Evolutionary conservation across 2,888 invertebrate genomes (phyloP), one percentile per base, ranked within the genome.

Genomic region (Paralinhomoeus sp.): DNA sequence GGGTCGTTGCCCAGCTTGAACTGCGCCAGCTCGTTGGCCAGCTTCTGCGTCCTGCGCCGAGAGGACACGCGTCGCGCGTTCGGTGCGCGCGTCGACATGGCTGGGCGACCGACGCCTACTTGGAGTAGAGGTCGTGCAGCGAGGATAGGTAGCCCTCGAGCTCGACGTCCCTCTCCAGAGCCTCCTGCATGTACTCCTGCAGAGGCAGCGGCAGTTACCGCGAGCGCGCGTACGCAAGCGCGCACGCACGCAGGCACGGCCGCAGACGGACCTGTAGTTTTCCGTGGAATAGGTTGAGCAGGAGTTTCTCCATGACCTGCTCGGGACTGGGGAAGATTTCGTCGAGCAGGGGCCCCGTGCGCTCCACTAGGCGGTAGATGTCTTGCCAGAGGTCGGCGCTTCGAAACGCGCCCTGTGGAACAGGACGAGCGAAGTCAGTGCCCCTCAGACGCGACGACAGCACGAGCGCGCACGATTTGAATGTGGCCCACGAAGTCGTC

Each of bases 221-320:
- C n/a, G n/a, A n/a, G n/a, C n/a, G n/a, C n/a, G n/a, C n/a, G n/a
- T n/a, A n/a, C n/a, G n/a, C n/a, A n/a, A n/a, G n/a, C n/a, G n/a
- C n/a, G n/a, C n/a, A n/a, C n/a, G n/a, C n/a, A n/a, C n/a, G n/a
- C n/a, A n/a, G n/a, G n/a, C n/a, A n/a, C n/a, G n/a, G n/a, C n/a
- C n/a, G n/a, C 18, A 42, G 12, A 37, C 45, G 44, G 46, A 63
- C 68, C 60, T 68, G 64, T 43, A 71, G 70, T 63, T 84, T 82
- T 9, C 83, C 70, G 54, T 84, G 82, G 65, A 85, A 97, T 48
- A 97, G 80, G 63, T 89, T 89, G 20, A 91, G 71, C 39, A 97
- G 81, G 65, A 91, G 85, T 69, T 93, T 93, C 46, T 83, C 80
- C 83, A 93, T 87, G 12, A 97, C 89, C 69, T 84, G 82, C 52